Percentiles rank a stretch among this genome's conserved stretches.
Conservation (phyloP, 2,888 invertebrate genomes). For the Nebria salina region DNA sequence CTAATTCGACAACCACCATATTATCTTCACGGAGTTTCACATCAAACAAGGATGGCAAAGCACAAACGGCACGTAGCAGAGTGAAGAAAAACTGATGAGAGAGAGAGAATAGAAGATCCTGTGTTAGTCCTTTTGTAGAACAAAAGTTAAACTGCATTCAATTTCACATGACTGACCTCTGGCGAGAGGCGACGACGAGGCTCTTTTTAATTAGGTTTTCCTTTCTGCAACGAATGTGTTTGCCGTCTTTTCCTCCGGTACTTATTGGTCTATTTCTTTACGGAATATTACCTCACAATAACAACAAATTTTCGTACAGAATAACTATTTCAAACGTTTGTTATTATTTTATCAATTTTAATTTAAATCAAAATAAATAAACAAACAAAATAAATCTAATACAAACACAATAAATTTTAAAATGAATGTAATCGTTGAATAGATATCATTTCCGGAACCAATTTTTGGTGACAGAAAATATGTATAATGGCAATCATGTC, state of each 20-base stretch:
- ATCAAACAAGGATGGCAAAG: not conserved
- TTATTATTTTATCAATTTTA: too few relatives aligned
- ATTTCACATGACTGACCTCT: conserved; percentile 1
- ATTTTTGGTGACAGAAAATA: not conserved
- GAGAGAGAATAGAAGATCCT: not conserved
- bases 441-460: too few relatives aligned
- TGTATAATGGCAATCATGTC: not conserved
- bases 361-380: too few relatives aligned
- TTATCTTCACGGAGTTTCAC: conserved; percentile 30
- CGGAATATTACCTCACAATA: too few relatives aligned
- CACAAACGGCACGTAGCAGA: not conserved
- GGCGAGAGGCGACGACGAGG: not conserved
- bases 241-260: too few relatives aligned
- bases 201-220: not conserved
- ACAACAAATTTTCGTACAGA: too few relatives aligned
- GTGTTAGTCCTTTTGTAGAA: not conserved
- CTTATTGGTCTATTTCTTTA: too few relatives aligned
- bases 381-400: too few relatives aligned
- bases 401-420: too few relatives aligned
- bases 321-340: too few relatives aligned
- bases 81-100: not conserved
- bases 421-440: too few relatives aligned
- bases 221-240: not conserved
- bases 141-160: not conserved
- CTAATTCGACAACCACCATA: conserved; percentile 44